A percentile compares a stretch with the other conserved stretches of the same genome.
Evolutionary conservation across 2,888 invertebrate genomes (phyloP).

Genomic region (Mactromeris polynyma): DNA sequence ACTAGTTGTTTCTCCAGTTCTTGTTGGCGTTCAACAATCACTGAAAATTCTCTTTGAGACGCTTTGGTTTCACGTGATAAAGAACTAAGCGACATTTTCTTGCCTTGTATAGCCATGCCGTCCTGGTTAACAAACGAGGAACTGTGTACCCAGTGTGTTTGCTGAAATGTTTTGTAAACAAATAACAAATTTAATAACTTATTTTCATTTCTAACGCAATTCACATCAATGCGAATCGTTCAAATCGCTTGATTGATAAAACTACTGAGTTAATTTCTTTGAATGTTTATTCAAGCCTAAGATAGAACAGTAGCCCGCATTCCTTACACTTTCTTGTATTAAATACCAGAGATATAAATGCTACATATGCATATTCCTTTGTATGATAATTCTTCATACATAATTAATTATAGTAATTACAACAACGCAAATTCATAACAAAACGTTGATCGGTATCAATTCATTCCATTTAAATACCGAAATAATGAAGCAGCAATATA

Average conservation of each 20-base stretch:
- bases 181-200: neutral
- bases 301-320: too few species aligned
- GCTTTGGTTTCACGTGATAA: conserved; percentile 73
- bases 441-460: neutral
- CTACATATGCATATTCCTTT: too few species aligned
- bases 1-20: conserved; percentile 74
- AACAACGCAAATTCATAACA: neutral
- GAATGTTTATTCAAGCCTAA: neutral
- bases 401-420: neutral
- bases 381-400: neutral
- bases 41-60: conserved; percentile 71
- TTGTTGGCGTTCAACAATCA: conserved; percentile 72
- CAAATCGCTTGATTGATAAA: neutral
- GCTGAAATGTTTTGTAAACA: neutral
- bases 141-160: conserved; percentile 52
- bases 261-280: too few species aligned
- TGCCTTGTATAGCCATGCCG: conserved; percentile 69
- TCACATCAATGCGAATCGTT: neutral
- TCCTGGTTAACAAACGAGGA: conserved; percentile 57
- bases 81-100: conserved; percentile 75
- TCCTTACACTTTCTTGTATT: too few species aligned
- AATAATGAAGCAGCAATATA: neutral
- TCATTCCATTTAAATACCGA: neutral
- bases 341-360: too few species aligned
- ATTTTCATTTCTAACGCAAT: too few species aligned